Conservation (phyloP, 2,888 invertebrate species). For the Corythucha ciliata region DNA sequence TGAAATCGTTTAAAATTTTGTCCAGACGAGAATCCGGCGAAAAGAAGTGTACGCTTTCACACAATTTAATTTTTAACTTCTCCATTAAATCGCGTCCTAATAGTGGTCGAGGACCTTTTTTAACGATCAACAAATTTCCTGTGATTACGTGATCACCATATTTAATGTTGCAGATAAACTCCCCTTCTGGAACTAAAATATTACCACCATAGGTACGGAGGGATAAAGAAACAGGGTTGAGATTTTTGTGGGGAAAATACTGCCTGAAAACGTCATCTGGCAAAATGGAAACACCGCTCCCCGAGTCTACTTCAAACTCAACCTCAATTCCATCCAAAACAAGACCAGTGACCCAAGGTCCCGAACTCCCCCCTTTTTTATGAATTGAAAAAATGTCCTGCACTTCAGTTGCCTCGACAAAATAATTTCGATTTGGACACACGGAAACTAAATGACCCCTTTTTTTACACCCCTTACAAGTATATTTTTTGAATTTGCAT, state of each 20-base stretch:
- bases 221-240: background rate
- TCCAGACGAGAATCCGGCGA: background rate
- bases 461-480: no score
- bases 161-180: background rate
- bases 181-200: background rate
- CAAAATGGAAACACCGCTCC: background rate
- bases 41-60: background rate
- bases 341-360: no score
- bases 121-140: constrained; percentile 8
- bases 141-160: background rate
- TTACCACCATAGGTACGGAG: constrained; percentile 11
- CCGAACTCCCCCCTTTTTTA: no score
- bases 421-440: no score
- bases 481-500: no score
- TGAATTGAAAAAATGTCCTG: no score
- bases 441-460: no score
- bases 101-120: constrained; percentile 5
- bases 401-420: no score
- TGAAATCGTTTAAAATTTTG: constrained; percentile 1
- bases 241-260: background rate
- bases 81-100: constrained; percentile 10
- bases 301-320: constrained; percentile 3
- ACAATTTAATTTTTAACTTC: background rate
- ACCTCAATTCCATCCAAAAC: no score
- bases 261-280: constrained; percentile 2